phyloP scores from a whole-genome alignment of 2,888 invertebrate species.

The Drosophila anomalata region DNA sequence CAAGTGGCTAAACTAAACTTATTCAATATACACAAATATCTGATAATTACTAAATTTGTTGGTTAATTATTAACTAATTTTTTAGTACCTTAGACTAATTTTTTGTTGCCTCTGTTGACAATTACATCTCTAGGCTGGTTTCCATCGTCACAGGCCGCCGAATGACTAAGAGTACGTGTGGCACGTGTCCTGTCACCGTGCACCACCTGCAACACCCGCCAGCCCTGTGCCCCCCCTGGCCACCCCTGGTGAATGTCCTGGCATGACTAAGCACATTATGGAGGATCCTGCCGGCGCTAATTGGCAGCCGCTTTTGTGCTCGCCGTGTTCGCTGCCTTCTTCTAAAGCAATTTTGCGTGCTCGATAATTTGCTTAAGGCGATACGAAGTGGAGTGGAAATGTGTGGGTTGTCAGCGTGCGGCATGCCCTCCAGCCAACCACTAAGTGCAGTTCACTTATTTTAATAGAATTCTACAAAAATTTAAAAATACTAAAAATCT shows the following conservation, averaged over 20 bases:
- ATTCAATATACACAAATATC: not conserved
- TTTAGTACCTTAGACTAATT: no score
- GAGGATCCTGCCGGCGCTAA: slow-evolving; percentile 59
- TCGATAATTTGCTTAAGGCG: slow-evolving; percentile 72
- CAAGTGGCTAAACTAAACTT: not conserved
- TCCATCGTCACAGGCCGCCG: not conserved
- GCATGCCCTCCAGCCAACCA: not conserved
- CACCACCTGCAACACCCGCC: slow-evolving; percentile 13
- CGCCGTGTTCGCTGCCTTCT: slow-evolving; percentile 56
- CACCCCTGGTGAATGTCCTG: slow-evolving; percentile 49
- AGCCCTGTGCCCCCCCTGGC: not conserved
- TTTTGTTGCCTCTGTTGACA: not conserved
- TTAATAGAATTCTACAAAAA: slow-evolving; percentile 46
- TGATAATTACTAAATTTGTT: no score
- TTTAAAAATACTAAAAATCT: slow-evolving; percentile 7
- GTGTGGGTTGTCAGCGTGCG: slow-evolving; percentile 3
- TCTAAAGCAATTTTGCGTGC: slow-evolving; percentile 68
- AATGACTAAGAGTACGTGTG: slow-evolving; percentile 23
- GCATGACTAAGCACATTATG: slow-evolving; percentile 72
- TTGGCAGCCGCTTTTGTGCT: slow-evolving; percentile 72
- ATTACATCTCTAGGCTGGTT: not conserved
- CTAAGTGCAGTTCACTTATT: slow-evolving; percentile 33
- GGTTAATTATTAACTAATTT: no score
- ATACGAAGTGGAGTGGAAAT: slow-evolving; percentile 34
- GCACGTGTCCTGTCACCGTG: slow-evolving; percentile 64